These are phyloP conservation scores for Phalloptychus januarius DNA, from an alignment of 2,797 vertebrate genomes.

Conservation along the genomic window DNA sequence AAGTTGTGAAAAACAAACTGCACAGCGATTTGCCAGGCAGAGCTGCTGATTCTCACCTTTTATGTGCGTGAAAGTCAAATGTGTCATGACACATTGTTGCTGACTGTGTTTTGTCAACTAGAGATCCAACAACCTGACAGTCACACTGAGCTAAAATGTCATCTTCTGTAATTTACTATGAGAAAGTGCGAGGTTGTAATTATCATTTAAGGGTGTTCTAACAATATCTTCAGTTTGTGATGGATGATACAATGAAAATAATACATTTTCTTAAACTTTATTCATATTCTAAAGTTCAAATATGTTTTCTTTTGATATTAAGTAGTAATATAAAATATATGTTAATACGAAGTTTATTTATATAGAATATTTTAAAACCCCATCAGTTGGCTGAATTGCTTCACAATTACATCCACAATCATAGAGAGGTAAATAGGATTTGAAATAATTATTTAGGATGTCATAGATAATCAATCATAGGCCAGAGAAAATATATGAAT, in stretches of 20 bases:
- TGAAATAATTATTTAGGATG: not conserved
- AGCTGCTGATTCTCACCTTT: conserved; percentile 57
- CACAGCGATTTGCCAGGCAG: conserved; percentile 43
- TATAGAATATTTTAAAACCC: not conserved
- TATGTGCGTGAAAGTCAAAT: conserved; percentile 41
- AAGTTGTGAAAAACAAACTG: conserved; percentile 57
- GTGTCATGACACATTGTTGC: conserved; percentile 60
- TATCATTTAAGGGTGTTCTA: not conserved
- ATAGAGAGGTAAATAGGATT: not conserved
- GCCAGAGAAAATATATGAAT: not conserved
- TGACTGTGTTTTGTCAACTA: conserved; percentile 55
- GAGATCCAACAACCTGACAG: conserved; percentile 48
- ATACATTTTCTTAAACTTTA: not conserved
- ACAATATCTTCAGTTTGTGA: not conserved
- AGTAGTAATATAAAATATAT: not conserved
- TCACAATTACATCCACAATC: not conserved
- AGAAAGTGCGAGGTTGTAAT: not conserved
- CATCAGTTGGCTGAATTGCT: not conserved
- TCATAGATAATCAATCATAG: not conserved
- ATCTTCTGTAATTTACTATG: not conserved
- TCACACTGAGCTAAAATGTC: conserved; percentile 15
- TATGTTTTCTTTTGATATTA: not conserved
- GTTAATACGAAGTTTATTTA: not conserved
- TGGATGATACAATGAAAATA: not conserved
- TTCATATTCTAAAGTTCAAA: not conserved